Evolutionary conservation across 2,888 invertebrate species (phyloP).

Genomic region (Lepidochrysops patricia): DNA sequence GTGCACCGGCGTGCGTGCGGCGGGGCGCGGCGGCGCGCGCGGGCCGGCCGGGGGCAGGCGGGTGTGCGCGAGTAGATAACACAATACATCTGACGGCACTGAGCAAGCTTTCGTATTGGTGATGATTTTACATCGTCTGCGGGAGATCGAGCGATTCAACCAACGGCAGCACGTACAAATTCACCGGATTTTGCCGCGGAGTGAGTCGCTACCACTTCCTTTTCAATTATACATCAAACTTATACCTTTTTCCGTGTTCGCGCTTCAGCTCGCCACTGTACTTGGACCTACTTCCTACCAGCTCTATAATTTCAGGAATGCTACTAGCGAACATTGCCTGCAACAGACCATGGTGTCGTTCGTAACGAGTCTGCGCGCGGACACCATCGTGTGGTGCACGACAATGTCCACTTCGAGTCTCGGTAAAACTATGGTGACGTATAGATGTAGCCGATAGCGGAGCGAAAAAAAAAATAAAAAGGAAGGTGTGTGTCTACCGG

Average conservation of each 20-base stretch:
- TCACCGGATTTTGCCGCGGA: conserved; percentile 35
- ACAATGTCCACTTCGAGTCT: conserved; percentile 68
- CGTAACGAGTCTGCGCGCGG: conserved; percentile 55
- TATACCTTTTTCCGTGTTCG: conserved; percentile 99
- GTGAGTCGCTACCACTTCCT: conserved; percentile 65
- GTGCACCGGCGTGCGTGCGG: no score
- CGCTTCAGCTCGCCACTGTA: conserved; percentile 99
- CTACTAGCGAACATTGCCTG: conserved; percentile 99
- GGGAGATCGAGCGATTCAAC: conserved; percentile 62
- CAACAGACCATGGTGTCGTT: conserved; percentile 79
- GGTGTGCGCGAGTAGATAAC: conserved; percentile 71
- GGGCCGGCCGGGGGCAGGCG: conserved; percentile 36
- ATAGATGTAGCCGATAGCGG: conserved; percentile 68
- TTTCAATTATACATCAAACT: conserved; percentile 62
- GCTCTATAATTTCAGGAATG: conserved; percentile 99
- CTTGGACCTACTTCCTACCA: conserved; percentile 99
- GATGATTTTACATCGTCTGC: conserved; percentile 57
- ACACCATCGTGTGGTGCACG: conserved; percentile 72
- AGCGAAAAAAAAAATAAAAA: conserved; percentile 66
- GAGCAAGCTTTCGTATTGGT: conserved; percentile 71
- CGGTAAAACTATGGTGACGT: conserved; percentile 63
- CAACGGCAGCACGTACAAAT: conserved; percentile 32
- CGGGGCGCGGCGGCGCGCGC: conserved; percentile 33
- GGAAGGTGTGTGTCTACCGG: conserved; percentile 69
- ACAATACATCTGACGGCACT: conserved; percentile 76